Evolutionary conservation across 2,113 vertebrate genomes (phyloP).

Genomic region (Dissostichus mawsoni): DNA sequence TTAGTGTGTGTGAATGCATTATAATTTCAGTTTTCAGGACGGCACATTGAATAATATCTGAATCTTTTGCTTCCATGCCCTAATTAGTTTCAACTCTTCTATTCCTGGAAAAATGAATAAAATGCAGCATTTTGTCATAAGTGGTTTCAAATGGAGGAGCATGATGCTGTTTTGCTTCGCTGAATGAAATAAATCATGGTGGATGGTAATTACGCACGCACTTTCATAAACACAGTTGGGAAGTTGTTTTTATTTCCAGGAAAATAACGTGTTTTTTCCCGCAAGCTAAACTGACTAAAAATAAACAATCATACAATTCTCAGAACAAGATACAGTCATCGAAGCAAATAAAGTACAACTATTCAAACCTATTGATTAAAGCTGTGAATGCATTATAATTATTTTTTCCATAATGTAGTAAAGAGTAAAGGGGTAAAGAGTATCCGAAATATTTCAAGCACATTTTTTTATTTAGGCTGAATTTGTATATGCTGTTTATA

Average conservation of each 20-base stretch:
- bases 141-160: background rate
- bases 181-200: constrained; percentile 1
- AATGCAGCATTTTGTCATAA: background rate
- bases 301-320: background rate
- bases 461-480: no score
- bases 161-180: constrained; percentile 2
- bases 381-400: background rate
- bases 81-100: no score
- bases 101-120: background rate
- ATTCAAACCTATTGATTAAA: background rate
- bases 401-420: background rate
- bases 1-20: constrained; percentile 15
- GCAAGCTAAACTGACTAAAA: background rate
- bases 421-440: no score
- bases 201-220: constrained; percentile 3
- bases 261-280: background rate
- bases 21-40: background rate
- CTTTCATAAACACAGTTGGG: constrained; percentile 7
- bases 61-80: background rate
- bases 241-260: background rate
- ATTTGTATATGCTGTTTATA: background rate
- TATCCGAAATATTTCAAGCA: background rate
- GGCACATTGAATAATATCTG: background rate
- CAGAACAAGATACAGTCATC: background rate
- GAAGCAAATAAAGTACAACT: background rate